Conservation (phyloP, 2,797 vertebrate species). For the Pseudochirops corinnae region DNA sequence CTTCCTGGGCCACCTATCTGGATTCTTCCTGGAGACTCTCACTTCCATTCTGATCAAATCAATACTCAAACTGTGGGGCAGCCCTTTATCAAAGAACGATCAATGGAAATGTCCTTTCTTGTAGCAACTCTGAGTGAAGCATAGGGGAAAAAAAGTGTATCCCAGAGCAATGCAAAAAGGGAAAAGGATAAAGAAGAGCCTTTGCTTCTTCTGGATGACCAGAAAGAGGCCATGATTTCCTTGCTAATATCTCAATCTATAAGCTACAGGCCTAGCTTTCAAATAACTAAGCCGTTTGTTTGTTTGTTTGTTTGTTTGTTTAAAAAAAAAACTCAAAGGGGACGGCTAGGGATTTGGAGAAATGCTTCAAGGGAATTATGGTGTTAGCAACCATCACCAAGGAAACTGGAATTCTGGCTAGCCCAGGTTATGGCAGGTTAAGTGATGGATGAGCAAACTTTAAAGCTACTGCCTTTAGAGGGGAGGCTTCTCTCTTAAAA, state of each 20-base stretch:
- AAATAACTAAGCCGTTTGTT: constrained; percentile 18
- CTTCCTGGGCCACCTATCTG: neutral
- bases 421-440: constrained; percentile 45
- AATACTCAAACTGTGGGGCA: neutral
- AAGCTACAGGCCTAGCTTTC: neutral
- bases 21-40: neutral
- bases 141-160: neutral
- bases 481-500: constrained; percentile 55
- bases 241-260: constrained; percentile 1
- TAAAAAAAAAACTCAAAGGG: constrained; percentile 33
- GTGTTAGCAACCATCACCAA: constrained; percentile 72
- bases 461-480: neutral
- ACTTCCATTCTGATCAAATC: neutral
- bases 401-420: constrained; percentile 60
- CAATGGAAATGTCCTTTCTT: neutral
- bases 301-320: neutral
- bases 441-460: constrained; percentile 54
- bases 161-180: neutral
- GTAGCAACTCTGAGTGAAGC: neutral
- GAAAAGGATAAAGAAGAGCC: neutral
- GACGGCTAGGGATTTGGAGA: constrained; percentile 50
- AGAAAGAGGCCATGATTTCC: neutral
- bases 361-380: constrained; percentile 31
- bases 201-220: neutral
- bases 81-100: neutral